Conservation (phyloP, 2,113 vertebrate genomes). For the Falco punctatus region DNA sequence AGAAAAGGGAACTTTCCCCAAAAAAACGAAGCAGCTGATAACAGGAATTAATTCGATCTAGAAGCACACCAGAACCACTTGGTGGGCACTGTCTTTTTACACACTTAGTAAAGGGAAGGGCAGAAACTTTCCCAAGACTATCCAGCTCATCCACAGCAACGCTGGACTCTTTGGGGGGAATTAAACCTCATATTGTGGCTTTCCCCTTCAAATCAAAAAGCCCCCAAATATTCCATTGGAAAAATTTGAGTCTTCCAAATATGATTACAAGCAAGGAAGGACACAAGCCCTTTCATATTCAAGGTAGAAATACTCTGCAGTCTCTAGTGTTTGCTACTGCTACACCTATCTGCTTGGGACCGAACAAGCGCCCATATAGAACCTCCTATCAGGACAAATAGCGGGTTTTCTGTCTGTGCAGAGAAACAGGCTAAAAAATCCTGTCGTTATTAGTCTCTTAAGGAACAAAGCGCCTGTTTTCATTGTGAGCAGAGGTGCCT, state of each 20-base stretch:
- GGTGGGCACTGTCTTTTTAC: not conserved
- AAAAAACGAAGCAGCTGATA: not conserved
- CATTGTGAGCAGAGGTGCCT: not conserved
- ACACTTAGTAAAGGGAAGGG: not conserved
- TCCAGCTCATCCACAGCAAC: not conserved
- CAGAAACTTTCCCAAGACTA: conserved; percentile 46
- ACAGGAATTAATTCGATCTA: not conserved
- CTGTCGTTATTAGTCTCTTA: not conserved
- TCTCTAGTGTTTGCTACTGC: not conserved
- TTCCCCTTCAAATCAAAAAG: conserved; percentile 50
- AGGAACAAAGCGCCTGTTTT: not conserved
- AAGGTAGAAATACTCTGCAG: not conserved
- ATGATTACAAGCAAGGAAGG: not conserved
- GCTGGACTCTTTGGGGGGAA: conserved; percentile 38
- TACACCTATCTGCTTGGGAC: not conserved
- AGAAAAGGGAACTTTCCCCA: not conserved
- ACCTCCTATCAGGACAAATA: not conserved
- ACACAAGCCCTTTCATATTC: not conserved
- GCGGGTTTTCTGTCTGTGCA: not conserved
- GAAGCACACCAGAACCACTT: not conserved
- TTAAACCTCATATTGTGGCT: conserved; percentile 28
- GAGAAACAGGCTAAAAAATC: not conserved
- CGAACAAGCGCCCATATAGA: not conserved
- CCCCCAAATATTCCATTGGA: conserved; percentile 53
- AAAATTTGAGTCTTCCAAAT: conserved; percentile 27